A percentile compares a stretch with the other conserved stretches of the same genome.
phyloP scores from a whole-genome alignment of 2,888 invertebrate genomes.

The Papilio demoleus region DNA sequence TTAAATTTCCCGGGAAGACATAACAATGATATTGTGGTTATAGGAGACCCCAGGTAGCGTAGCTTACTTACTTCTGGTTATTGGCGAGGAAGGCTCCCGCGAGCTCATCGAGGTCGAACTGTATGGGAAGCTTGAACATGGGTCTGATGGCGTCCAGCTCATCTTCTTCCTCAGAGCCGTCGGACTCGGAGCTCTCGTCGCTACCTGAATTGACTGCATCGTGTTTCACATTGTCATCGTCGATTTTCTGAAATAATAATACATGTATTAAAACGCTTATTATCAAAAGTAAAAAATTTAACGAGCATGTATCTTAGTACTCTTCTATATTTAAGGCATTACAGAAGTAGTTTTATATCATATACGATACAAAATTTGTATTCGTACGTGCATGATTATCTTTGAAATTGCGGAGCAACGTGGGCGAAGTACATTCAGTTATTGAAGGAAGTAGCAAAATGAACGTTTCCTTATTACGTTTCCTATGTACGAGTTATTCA shows the following conservation, averaged over 20 bases:
- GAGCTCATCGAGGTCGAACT: conserved; percentile 92
- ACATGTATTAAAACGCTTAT: neutral
- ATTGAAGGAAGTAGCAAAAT: conserved; percentile 31
- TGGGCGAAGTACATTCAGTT: conserved; percentile 13
- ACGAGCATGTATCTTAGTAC: no score
- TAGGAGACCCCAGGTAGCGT: neutral
- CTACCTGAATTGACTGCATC: conserved; percentile 66
- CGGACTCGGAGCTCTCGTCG: conserved; percentile 81
- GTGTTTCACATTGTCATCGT: conserved; percentile 65
- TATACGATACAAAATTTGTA: neutral
- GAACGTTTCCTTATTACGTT: conserved; percentile 28
- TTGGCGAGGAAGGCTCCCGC: conserved; percentile 89
- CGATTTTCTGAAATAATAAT: conserved; percentile 71
- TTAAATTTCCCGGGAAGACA: neutral
- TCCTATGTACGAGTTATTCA: conserved; percentile 4
- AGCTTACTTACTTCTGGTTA: conserved; percentile 84
- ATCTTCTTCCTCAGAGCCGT: conserved; percentile 84
- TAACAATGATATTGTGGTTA: neutral
- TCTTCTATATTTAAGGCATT: no score
- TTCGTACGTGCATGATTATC: neutral
- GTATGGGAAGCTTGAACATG: conserved; percentile 89
- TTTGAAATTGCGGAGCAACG: conserved; percentile 1
- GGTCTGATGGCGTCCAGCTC: conserved; percentile 84
- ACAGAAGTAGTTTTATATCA: no score
- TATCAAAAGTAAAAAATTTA: neutral